Conservation (phyloP, 2,113 vertebrate genomes). For the Cochlearius cochlearius region DNA sequence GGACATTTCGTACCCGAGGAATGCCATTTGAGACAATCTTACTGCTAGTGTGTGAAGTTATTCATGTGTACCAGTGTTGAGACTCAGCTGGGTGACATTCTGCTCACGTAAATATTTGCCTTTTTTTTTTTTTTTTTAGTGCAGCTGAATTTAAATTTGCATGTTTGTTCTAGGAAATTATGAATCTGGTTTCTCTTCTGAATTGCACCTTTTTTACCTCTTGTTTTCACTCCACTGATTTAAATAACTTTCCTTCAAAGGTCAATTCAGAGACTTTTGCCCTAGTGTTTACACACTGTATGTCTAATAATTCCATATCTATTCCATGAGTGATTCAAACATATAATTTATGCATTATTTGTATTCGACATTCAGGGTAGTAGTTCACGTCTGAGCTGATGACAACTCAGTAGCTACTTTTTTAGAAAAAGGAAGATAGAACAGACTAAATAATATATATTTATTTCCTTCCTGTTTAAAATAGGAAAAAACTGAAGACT, state of each 20-base stretch:
- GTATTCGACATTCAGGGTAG: not conserved
- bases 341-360: slow-evolving; percentile 41
- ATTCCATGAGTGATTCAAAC: slow-evolving; percentile 28
- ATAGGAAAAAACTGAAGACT: not conserved
- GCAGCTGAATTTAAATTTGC: not conserved
- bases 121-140: not conserved
- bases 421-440: not conserved
- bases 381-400: not conserved
- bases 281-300: slow-evolving; percentile 1
- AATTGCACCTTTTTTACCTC: not conserved
- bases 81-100: not conserved
- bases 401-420: not conserved
- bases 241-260: slow-evolving; percentile 31
- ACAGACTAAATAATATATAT: not conserved
- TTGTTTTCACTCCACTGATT: slow-evolving; percentile 6
- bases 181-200: not conserved
- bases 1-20: not conserved
- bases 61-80: not conserved
- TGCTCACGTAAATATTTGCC: not conserved
- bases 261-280: slow-evolving; percentile 38
- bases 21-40: not conserved
- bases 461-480: not conserved
- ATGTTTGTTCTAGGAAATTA: not conserved
- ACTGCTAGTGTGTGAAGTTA: not conserved
- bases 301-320: slow-evolving; percentile 47